Conservation (phyloP, 2,797 vertebrate genomes). For the Nannoperca obscura region DNA sequence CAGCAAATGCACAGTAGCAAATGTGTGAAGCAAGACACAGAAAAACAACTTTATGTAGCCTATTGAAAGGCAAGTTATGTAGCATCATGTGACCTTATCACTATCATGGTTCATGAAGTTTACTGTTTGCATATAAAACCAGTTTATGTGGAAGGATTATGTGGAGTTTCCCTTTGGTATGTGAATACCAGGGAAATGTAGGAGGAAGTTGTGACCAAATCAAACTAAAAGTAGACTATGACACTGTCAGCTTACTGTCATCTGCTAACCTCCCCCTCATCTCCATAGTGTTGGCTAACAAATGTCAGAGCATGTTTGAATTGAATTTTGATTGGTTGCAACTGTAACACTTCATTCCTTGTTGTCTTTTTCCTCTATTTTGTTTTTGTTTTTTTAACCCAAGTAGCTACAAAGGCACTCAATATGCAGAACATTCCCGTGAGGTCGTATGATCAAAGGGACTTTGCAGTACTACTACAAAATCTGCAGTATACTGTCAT, state of each 20-base stretch:
- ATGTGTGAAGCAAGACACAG: background rate
- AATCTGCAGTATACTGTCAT: background rate
- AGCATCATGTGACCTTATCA: conserved; percentile 34
- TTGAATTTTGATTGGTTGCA: background rate
- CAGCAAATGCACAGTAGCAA: background rate
- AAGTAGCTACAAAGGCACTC: background rate
- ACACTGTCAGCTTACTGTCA: background rate
- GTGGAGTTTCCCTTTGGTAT: accelerated
- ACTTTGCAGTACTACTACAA: background rate
- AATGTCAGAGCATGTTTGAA: background rate
- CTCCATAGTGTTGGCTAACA: background rate
- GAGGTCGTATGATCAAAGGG: background rate
- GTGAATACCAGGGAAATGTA: background rate
- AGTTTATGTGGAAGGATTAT: background rate
- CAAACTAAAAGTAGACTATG: background rate
- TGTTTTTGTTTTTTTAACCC: background rate
- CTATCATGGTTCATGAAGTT: background rate
- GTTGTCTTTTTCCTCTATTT: background rate
- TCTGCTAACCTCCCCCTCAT: background rate
- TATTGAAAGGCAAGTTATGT: conserved; percentile 1
- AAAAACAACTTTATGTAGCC: background rate
- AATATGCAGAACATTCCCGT: background rate
- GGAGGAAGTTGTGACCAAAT: background rate
- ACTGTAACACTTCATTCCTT: background rate
- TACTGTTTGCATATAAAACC: conserved; percentile 13